A percentile compares a stretch with the other conserved stretches of the same genome.
Evolutionary conservation across 2,888 invertebrate genomes (phyloP).

Genomic region (Sinohyriopsis cumingii): DNA sequence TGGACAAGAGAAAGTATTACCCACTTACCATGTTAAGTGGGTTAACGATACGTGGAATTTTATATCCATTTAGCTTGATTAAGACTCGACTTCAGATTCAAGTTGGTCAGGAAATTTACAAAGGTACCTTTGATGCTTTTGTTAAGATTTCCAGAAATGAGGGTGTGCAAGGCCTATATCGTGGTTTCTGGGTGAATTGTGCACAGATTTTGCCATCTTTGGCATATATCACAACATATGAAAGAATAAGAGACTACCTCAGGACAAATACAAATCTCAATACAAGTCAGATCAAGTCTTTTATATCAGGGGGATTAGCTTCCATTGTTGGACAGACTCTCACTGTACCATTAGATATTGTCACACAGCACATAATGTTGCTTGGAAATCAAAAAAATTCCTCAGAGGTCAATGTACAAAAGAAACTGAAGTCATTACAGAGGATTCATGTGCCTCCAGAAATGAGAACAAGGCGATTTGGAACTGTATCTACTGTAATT

Average conservation of each 20-base stretch:
- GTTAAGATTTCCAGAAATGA: conserved; percentile 88
- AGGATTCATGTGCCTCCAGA: conserved; percentile 38
- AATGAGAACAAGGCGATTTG: conserved; percentile 40
- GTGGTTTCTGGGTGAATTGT: conserved; percentile 96
- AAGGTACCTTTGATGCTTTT: conserved; percentile 87
- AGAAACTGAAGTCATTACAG: conserved; percentile 27
- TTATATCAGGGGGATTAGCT: conserved; percentile 89
- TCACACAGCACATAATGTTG: conserved; percentile 97
- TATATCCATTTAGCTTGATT: conserved; percentile 94
- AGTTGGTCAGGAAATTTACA: conserved; percentile 79
- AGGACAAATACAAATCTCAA: conserved; percentile 76
- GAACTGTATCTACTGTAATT: conserved; percentile 76
- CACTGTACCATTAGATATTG: conserved; percentile 95
- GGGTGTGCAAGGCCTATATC: conserved; percentile 86
- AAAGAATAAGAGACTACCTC: conserved; percentile 88
- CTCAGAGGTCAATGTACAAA: conserved; percentile 6
- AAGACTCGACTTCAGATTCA: conserved; percentile 90
- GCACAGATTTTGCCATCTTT: conserved; percentile 77
- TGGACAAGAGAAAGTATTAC: conserved; percentile 95
- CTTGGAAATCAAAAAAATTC: conserved; percentile 76
- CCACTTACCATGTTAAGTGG: conserved; percentile 93
- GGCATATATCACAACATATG: conserved; percentile 92
- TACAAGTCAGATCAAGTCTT: conserved; percentile 75
- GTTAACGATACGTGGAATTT: conserved; percentile 82
- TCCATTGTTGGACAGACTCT: conserved; percentile 95